Base-by-base conservation (phyloP, 2,797 vertebrate genomes). In the Rhynchotus rufescens region DNA sequence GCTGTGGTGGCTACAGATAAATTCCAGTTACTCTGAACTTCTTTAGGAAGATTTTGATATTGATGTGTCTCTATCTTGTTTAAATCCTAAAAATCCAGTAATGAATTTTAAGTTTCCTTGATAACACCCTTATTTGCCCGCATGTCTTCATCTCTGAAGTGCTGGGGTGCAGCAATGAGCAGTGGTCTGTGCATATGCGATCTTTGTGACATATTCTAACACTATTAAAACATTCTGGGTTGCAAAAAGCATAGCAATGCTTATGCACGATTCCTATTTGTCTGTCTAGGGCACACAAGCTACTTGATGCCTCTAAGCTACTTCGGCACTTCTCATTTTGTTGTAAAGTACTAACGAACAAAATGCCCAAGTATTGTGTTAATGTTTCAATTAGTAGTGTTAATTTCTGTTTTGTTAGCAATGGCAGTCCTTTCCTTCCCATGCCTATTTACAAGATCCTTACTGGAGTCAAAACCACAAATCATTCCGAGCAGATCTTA, bases 21-120 rank as follows among this genome's bases (percentile, higher is more conserved):
- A 91, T 94, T 90, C 68, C 84, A 69, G 65, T 96, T 83, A 56
- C 88, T 92, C 94, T 88, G 38, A 65, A 26, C 66, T 92, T 93
- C 84, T 77, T 92, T 92, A 88, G 88, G 62, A 74, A 83, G 66
- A 30, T 88, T 92, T 78, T 82, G 65, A 28, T 84, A 12, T 84
- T 51, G 32, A 13, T 34, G 4, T 68, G 77, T 92, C n/a, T 78
- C 21, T 66, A 17, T 30, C n/a, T 83, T 80, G 51, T 67, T 75
- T 88, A 76, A 86, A 75, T 32, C 51, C 12, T 45, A 80, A 86
- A 86, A 86, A 83, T 68, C n/a, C 59, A 56, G 21, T 60, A 91
- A 42, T 3, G 1, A 36, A 36, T 36, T 32, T 59, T 86, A 10
- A 26, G 5, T 76, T 88, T n/a, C 13, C 25, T 75, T 68, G 28